Percentiles rank a stretch among this genome's conserved stretches.
These are phyloP conservation scores for Camarhynchus parvulus DNA, from an alignment of 2,113 vertebrate species.

Conservation along the genomic window DNA sequence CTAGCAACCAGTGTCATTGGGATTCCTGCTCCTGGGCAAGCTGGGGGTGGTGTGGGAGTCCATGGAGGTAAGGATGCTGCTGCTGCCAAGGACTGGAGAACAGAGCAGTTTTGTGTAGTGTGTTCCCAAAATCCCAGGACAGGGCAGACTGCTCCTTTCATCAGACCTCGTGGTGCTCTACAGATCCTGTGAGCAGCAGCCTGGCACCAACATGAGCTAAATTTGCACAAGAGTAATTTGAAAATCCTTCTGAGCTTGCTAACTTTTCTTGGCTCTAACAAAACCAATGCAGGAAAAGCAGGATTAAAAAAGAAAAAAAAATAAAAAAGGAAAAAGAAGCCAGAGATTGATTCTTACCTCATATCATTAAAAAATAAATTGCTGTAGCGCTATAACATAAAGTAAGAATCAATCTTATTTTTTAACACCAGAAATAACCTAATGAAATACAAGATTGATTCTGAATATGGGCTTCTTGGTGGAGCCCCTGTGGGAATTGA, in stretches of 20 bases:
- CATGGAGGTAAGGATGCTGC: neutral
- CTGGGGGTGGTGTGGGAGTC: neutral
- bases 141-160: neutral
- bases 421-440: constrained; percentile 78
- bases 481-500: constrained; percentile 73
- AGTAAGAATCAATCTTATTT: constrained; percentile 79
- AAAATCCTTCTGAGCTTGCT: constrained; percentile 40
- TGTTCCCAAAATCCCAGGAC: neutral
- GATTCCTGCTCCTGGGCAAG: neutral
- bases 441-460: constrained; percentile 78
- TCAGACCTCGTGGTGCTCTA: neutral
- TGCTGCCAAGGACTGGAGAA: neutral
- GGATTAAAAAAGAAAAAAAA: neutral
- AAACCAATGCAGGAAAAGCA: constrained; percentile 42
- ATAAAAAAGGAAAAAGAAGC: neutral
- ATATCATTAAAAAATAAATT: constrained; percentile 79
- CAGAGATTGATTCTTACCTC: constrained; percentile 76
- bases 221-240: constrained; percentile 27
- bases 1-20: neutral
- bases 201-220: neutral
- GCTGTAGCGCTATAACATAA: constrained; percentile 74
- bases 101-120: neutral
- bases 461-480: constrained; percentile 75
- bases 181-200: neutral
- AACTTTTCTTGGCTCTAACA: neutral